Conservation (phyloP, 2,888 invertebrate species). For the Agonopterix subpropinquella region DNA sequence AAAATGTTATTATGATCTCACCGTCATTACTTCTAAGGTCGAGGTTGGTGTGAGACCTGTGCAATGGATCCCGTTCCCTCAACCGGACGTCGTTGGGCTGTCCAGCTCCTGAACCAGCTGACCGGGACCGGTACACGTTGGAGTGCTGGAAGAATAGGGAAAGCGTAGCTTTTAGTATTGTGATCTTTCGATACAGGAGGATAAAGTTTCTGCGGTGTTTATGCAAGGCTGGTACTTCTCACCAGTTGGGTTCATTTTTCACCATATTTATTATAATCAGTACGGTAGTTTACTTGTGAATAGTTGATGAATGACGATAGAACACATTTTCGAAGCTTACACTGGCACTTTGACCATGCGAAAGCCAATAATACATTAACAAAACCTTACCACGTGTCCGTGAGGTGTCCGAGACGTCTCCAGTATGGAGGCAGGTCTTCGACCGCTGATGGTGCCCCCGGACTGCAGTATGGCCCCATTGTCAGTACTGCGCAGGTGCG, state of each 20-base stretch:
- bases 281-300: too few relatives aligned
- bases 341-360: background rate
- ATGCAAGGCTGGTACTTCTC: too few relatives aligned
- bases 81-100: conserved; percentile 40
- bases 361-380: background rate
- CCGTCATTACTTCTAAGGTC: conserved; percentile 57
- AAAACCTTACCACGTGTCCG: conserved; percentile 48
- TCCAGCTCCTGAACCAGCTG: conserved; percentile 43
- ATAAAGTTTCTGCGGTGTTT: too few relatives aligned
- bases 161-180: background rate
- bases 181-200: too few relatives aligned
- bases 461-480: conserved; percentile 89
- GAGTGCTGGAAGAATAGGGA: conserved; percentile 44
- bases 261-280: too few relatives aligned
- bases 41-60: conserved; percentile 66
- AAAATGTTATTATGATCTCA: conserved; percentile 21
- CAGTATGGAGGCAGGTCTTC: conserved; percentile 59
- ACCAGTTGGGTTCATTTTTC: too few relatives aligned
- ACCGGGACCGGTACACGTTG: conserved; percentile 62
- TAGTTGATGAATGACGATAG: too few relatives aligned
- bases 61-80: conserved; percentile 61
- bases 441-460: conserved; percentile 88
- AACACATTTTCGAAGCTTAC: background rate
- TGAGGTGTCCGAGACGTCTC: conserved; percentile 41
- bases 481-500: conserved; percentile 84